Conservation (phyloP, 1,140 invertebrate genomes). For the Mercenaria mercenaria region DNA sequence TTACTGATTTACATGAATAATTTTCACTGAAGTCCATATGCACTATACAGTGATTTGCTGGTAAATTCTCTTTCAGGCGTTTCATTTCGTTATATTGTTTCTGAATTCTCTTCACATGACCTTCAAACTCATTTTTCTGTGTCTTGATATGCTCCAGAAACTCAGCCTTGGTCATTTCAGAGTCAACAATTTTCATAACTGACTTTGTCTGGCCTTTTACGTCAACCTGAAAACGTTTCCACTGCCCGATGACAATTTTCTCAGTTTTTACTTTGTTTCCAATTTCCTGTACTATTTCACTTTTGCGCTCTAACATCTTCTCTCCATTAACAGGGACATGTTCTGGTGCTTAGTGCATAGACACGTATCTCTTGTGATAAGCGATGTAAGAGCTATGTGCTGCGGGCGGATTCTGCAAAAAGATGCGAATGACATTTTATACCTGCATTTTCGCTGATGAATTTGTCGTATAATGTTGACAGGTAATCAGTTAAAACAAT, state of each 20-base stretch:
- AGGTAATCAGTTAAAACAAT: constrained; percentile 47
- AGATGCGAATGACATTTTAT: constrained; percentile 47
- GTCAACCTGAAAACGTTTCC: constrained; percentile 20
- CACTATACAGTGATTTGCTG: neutral
- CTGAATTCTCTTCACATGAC: too few relatives aligned
- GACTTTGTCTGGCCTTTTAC: constrained; percentile 28
- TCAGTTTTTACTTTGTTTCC: too few relatives aligned
- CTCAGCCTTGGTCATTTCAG: neutral
- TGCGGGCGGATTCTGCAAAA: constrained; percentile 34
- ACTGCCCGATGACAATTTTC: too few relatives aligned
- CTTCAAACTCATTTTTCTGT: neutral
- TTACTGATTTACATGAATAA: too few relatives aligned
- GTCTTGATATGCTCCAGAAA: neutral
- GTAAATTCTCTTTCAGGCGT: too few relatives aligned
- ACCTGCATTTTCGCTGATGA: constrained; percentile 44
- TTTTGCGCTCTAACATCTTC: too few relatives aligned
- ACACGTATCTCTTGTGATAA: constrained; percentile 51
- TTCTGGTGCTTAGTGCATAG: constrained; percentile 64
- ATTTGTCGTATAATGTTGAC: constrained; percentile 31
- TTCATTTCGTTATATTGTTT: too few relatives aligned
- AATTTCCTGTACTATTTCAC: too few relatives aligned
- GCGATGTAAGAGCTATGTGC: constrained; percentile 10
- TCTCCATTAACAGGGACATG: too few relatives aligned
- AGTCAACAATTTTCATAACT: constrained; percentile 43
- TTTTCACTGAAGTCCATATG: too few relatives aligned